Evolutionary conservation across 1,140 invertebrate species (phyloP), one percentile per base, ranked within the genome.

Genomic region (Aphelinus atriplicis): DNA sequence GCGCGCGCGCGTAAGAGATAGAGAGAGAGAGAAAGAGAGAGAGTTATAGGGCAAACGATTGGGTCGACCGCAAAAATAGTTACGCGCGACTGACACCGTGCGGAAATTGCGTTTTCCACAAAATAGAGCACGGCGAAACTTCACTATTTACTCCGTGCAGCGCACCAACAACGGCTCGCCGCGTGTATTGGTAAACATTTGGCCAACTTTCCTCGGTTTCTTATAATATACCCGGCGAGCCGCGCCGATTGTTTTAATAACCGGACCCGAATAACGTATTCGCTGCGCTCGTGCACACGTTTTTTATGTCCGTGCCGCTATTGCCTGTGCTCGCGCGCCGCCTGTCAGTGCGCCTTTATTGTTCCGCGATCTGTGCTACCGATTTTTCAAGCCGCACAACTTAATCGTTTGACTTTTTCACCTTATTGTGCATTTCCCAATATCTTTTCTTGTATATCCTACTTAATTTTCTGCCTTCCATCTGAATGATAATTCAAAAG

Each of bases 61-160:
- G 26, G 26, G 26, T 26, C 26, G 26, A 43, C 51, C 6, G 65
- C 45, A 56, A 67, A 67, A 3, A 6, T 67, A 3, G 65, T 26
- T 51, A 65, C 7, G 65, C 7, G 42, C 10, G 6, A 51, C 50
- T 26, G 7, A 42, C 48, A 46, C 7, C 46, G n/a, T 48, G 66
- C 55, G 55, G 47, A 57, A 68, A 68, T 68, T n/a, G 55, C 66
- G 10, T 58, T 68, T 68, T 68, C 66, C 66, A 46, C 5, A 58
- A 58, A 68, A 68, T 48, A 42, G 55, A 68, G 51, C 51, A n/a
- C 10, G 56, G 42, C 2, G 58, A 60, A 60, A 60, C 42, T 60
- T 60, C 42, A 60, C 10, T 46, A 9, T 45, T 62, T 45, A 3
- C 61, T 26, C 61, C 43, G 57, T 43, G 26, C 6, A 60, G 58